Base-by-base conservation (phyloP, 1,140 invertebrate genomes). In the Anoplophora glabripennis region DNA sequence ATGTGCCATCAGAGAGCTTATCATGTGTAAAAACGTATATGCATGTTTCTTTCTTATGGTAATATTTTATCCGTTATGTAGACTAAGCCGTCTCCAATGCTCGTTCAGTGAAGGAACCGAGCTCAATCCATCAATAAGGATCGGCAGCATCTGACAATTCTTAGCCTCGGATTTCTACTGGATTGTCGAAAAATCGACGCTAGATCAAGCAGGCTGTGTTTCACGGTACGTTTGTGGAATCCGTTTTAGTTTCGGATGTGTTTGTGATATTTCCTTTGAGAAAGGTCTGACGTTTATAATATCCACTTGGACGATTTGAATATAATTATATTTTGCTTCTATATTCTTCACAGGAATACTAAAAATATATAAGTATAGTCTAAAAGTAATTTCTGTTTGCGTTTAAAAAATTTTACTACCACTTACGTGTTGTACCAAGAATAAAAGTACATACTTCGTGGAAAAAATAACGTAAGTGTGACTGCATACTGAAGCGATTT, bases 91-190 rank as follows among this genome's bases (percentile, higher is more conserved):
- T 14, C 45, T 37, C 48, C 49, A 57, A 64, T 57, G 53, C 53
- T 37, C 35, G 33, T 38, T 56, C 42, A 28, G 17, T 11, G 41
- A 35, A 45, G 41, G 38, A 41, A 41, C 38, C n/a, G 38, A 41
- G 53, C 53, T 55, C 57, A 59, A 65, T 65, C 59, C 53, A 65
- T 65, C 63, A 65, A 65, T 65, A 65, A 58, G 63, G 59, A 60
- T 65, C 55, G 58, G 12, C 14, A 49, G 41, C 51, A 61, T 65
- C 59, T 65, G 63, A 65, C 63, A 61, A 45, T 57, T 55, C 52
- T 61, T 59, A 61, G 63, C 51, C 45, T 55, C 42, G 56, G 59
- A 65, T 61, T 65, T 61, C 38, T 47, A 64, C 53, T 64, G 59
- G 62, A 64, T 64, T 60, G 59, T 52, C 53, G 62, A 17, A 56